Conservation (phyloP, 2,888 invertebrate genomes). For the Epinotia demarniana region DNA sequence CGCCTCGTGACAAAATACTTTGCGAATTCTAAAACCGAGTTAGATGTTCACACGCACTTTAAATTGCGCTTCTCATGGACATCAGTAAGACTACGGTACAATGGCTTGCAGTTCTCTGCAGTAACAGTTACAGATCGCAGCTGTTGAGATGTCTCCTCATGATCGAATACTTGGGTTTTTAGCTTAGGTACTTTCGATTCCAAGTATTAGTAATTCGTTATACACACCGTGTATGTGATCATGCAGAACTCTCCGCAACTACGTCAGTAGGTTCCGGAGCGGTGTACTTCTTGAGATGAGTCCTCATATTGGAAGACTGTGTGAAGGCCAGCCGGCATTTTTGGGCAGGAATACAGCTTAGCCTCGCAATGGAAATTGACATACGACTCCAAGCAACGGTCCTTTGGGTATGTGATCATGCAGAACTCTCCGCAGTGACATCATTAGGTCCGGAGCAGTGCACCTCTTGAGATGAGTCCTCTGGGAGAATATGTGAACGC, state of each 20-base stretch:
- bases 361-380: not conserved
- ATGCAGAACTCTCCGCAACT: not conserved
- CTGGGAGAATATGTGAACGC: slow-evolving; percentile 94
- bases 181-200: no score
- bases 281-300: not conserved
- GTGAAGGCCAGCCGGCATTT: slow-evolving; percentile 90
- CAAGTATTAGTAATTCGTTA: not conserved
- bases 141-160: not conserved
- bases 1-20: no score
- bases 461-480: slow-evolving; percentile 94
- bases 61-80: no score
- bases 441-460: slow-evolving; percentile 53
- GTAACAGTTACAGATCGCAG: not conserved
- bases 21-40: no score
- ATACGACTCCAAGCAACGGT: not conserved
- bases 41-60: no score
- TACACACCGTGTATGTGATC: not conserved
- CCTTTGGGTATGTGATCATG: not conserved
- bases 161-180: no score
- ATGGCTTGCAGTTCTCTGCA: no score
- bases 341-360: slow-evolving; percentile 87
- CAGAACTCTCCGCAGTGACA: not conserved
- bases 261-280: not conserved
- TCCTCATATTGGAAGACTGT: slow-evolving; percentile 93
- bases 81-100: no score